phyloP scores from a whole-genome alignment of 2,888 invertebrate genomes.

The Siphonodentalium dalli region DNA sequence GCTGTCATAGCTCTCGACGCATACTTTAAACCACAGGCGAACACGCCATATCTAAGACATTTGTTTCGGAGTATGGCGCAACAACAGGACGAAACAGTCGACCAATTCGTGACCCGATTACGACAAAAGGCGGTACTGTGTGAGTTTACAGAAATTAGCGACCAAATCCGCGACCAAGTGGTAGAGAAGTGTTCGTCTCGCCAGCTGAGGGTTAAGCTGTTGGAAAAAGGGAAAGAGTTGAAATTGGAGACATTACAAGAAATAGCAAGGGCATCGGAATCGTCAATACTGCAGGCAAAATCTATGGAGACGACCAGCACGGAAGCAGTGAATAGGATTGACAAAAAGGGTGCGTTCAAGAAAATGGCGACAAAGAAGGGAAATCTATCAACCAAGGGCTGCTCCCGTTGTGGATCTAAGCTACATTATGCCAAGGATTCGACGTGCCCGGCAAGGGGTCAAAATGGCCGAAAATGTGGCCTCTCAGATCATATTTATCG shows the following conservation, averaged over 20 bases:
- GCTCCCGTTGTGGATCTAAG: slow-evolving; percentile 7
- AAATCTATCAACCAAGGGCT: slow-evolving; percentile 1
- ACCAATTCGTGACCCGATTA: slow-evolving; percentile 23
- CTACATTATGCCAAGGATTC: slow-evolving; percentile 11
- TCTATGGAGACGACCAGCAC: slow-evolving; percentile 4
- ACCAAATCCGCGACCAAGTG: slow-evolving; percentile 27
- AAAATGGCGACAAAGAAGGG: neutral
- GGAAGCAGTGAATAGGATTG: neutral
- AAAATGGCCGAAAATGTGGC: slow-evolving; percentile 11
- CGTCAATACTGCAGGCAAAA: slow-evolving; percentile 6
- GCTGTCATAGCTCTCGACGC: slow-evolving; percentile 8
- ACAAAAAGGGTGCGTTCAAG: neutral
- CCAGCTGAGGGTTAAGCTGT: slow-evolving; percentile 17
- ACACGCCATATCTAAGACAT: slow-evolving; percentile 22
- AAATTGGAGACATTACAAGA: slow-evolving; percentile 15
- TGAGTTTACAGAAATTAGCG: slow-evolving; percentile 21
- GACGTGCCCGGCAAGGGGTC: slow-evolving; percentile 4
- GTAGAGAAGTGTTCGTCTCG: slow-evolving; percentile 22
- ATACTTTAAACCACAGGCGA: slow-evolving; percentile 17
- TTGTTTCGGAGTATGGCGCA: slow-evolving; percentile 19
- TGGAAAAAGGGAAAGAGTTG: slow-evolving; percentile 17
- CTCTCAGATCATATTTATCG: slow-evolving; percentile 7
- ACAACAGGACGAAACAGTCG: slow-evolving; percentile 14
- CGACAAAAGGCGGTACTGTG: slow-evolving; percentile 21
- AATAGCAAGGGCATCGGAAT: slow-evolving; percentile 16